Evolutionary conservation across 2,888 invertebrate species (phyloP).

Genomic region (Platerodrilus igneus): DNA sequence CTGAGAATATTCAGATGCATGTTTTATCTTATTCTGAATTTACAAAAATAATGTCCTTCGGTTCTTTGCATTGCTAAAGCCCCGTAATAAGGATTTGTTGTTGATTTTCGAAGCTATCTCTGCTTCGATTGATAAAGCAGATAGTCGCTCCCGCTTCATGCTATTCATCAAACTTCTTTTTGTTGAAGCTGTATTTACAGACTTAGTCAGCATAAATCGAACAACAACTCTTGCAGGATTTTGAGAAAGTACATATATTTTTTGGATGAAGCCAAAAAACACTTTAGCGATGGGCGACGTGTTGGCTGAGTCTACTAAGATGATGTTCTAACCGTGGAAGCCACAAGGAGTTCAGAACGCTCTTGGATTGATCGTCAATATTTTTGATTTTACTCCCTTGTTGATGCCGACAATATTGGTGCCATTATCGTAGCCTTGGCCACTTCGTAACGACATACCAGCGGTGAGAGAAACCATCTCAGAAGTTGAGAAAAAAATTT

Average conservation of each 20-base stretch:
- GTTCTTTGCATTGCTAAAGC: background rate
- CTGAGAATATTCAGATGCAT: no score
- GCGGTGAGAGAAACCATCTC: no score
- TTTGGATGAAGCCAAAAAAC: slow-evolving; percentile 19
- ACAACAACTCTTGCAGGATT: slow-evolving; percentile 36
- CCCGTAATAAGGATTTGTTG: background rate
- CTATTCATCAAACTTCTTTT: no score
- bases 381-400: slow-evolving; percentile 21
- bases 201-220: no score
- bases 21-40: background rate
- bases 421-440: slow-evolving; percentile 28
- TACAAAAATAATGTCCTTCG: background rate
- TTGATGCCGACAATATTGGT: slow-evolving; percentile 25
- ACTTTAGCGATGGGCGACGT: slow-evolving; percentile 6
- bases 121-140: slow-evolving; percentile 7
- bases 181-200: no score
- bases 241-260: slow-evolving; percentile 28
- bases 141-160: slow-evolving; percentile 1
- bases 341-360: slow-evolving; percentile 17
- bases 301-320: slow-evolving; percentile 17
- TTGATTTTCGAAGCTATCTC: slow-evolving; percentile 1
- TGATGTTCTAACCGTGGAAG: slow-evolving; percentile 18
- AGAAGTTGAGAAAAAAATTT: no score
- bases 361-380: slow-evolving; percentile 13
- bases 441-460: no score